Evolutionary conservation across 2,888 invertebrate species (phyloP).

Genomic region (Caenorhabditis virilis): DNA sequence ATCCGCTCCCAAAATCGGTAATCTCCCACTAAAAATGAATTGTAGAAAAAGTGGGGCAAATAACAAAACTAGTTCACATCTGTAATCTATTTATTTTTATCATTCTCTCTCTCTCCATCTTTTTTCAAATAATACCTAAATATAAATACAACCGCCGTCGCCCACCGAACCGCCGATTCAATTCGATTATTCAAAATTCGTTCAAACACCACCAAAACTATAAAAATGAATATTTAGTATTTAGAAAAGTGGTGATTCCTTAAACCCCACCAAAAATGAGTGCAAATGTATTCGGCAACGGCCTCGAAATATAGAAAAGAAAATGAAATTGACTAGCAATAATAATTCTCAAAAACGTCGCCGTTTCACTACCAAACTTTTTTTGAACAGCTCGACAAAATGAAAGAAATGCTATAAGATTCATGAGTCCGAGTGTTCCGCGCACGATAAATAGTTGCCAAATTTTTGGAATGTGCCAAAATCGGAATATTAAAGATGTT

Average conservation of each 20-base stretch:
- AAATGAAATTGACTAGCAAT: conserved; percentile 95
- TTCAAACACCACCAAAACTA: conserved; percentile 84
- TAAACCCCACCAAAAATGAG: conserved; percentile 85
- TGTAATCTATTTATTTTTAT: conserved; percentile 14
- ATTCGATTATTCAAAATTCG: conserved; percentile 81
- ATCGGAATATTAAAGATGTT: conserved; percentile 36
- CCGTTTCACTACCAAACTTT: conserved; percentile 80
- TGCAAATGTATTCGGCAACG: conserved; percentile 92
- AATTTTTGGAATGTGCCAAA: conserved; percentile 50
- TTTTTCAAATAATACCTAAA: conserved; percentile 41
- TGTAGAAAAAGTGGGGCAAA: conserved; percentile 80
- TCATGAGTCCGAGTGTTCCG: conserved; percentile 79
- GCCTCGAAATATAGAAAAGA: conserved; percentile 91
- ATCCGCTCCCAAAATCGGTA: conserved; percentile 73
- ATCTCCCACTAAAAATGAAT: conserved; percentile 79
- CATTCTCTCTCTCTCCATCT: too few species aligned
- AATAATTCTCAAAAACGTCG: conserved; percentile 72
- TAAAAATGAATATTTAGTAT: conserved; percentile 66
- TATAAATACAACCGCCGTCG: conserved; percentile 56
- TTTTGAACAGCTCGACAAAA: conserved; percentile 79
- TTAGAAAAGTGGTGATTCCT: not conserved
- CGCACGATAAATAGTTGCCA: conserved; percentile 76
- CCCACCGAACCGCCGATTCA: conserved; percentile 75
- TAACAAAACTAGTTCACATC: conserved; percentile 85
- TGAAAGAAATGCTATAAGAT: conserved; percentile 79